Percentiles rank a stretch among this genome's conserved stretches.
Conservation (phyloP, 2,113 vertebrate genomes). For the Melozone crissalis region DNA sequence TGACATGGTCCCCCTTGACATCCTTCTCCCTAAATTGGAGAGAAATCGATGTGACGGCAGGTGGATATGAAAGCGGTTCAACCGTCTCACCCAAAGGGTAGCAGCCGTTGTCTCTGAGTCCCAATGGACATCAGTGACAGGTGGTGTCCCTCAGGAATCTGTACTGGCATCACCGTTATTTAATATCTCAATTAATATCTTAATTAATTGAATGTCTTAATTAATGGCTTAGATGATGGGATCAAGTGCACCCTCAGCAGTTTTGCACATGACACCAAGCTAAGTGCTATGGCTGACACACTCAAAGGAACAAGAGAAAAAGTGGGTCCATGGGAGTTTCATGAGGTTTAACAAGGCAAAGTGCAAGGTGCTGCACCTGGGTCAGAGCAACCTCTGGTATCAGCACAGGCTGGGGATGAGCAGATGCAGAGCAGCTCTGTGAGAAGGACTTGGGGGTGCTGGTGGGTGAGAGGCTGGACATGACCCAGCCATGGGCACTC, state of each 20-base stretch:
- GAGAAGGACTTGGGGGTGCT: not conserved
- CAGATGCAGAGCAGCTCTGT: not conserved
- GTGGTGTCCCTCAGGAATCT: not conserved
- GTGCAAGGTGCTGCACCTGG: not conserved
- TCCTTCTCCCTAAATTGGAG: not conserved
- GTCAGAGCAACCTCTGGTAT: fast-evolving
- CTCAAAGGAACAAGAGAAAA: not conserved
- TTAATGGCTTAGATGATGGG: not conserved
- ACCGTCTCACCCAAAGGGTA: not conserved
- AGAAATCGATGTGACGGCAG: not conserved
- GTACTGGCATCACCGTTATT: not conserved
- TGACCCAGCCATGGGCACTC: not conserved
- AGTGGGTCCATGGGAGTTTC: not conserved
- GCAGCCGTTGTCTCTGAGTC: not conserved
- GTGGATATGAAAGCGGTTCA: not conserved
- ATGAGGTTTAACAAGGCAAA: not conserved
- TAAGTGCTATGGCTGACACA: not conserved
- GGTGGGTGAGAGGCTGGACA: not conserved
- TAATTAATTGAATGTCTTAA: not conserved
- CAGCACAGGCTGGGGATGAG: not conserved
- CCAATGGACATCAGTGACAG: not conserved
- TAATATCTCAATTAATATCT: not conserved
- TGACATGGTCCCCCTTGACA: not conserved
- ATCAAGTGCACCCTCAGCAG: not conserved
- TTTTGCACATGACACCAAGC: no score